Evolutionary conservation across 2,113 vertebrate genomes (phyloP).

Genomic region (Sciurus niger): DNA sequence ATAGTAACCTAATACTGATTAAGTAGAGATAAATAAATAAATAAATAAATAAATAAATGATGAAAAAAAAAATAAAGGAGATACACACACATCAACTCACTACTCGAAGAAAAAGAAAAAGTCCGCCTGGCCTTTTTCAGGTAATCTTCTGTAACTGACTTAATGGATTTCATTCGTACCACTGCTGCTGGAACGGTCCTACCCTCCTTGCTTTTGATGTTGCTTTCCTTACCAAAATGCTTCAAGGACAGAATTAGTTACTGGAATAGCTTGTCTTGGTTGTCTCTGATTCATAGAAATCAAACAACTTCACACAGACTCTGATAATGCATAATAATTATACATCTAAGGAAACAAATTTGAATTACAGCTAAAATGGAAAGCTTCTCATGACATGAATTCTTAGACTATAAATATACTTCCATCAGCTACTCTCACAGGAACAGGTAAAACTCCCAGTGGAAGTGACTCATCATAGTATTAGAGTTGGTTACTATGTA

Average conservation of each 20-base stretch:
- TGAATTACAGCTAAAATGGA: not conserved
- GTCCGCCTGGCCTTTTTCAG: not conserved
- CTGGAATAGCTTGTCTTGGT: not conserved
- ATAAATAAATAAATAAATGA: not conserved
- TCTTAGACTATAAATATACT: not conserved
- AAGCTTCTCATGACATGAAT: not conserved
- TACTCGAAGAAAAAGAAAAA: not conserved
- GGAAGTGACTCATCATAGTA: not conserved
- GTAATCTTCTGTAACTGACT: not conserved
- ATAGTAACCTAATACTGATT: not conserved
- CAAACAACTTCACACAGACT: not conserved
- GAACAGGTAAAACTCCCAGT: not conserved
- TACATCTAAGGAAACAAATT: conserved; percentile 3
- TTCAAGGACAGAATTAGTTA: not conserved
- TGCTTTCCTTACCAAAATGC: not conserved
- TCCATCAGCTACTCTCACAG: not conserved
- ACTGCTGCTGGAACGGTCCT: not conserved
- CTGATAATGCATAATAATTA: not conserved
- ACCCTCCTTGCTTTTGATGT: not conserved
- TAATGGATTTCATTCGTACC: too few relatives aligned
- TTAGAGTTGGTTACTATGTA: not conserved
- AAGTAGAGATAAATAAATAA: not conserved
- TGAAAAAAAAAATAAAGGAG: not conserved
- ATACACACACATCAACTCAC: not conserved
- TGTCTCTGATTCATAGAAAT: conserved; percentile 28